Evolutionary conservation across 2,888 invertebrate species (phyloP), one percentile per base, ranked within the genome.

Genomic region (Copidosoma aretas): DNA sequence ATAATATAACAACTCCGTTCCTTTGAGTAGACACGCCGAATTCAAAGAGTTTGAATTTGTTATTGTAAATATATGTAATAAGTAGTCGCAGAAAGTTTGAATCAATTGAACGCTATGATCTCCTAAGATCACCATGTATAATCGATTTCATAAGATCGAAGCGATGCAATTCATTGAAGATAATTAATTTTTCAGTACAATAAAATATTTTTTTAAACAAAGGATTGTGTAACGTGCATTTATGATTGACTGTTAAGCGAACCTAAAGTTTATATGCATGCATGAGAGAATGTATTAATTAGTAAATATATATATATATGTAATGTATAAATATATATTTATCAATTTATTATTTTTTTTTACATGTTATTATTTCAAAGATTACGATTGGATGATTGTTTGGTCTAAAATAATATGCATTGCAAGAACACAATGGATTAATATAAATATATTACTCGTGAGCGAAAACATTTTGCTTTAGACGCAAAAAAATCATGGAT

Each of bases 41-140:
- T 68, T 56, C 24, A 64, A 64, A 60, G 68, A 57, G 54, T 62
- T 65, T 32, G 32, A 69, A 61, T 67, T 70, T 67, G 56, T 70
- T 67, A 64, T 57, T 70, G 70, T 70, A 70, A 70, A 70, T 67
- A 65, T 32, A 32, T 32, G 8, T 5, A 32, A 59, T 65, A 70
- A 52, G 60, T 24, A 32, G 32, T 32, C 4, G 8, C 32, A n/a
- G n/a, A n/a, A n/a, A n/a, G 32, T 32, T 32, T 32, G 32, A 32
- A 32, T 32, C 32, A 8, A 32, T 32, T 32, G 4, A 32, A 32
- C 8, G 32, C 8, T 32, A 32, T 32, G 52, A 60, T 52, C 56
- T 25, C 49, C 17, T 32, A 59, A 39, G n/a, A n/a, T n/a, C n/a
- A n/a, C n/a, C 10, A 41, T 32, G 24, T 61, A 19, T 49, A 51